Conservation (phyloP, 2,888 invertebrate genomes). For the Cremastinae sp. region DNA sequence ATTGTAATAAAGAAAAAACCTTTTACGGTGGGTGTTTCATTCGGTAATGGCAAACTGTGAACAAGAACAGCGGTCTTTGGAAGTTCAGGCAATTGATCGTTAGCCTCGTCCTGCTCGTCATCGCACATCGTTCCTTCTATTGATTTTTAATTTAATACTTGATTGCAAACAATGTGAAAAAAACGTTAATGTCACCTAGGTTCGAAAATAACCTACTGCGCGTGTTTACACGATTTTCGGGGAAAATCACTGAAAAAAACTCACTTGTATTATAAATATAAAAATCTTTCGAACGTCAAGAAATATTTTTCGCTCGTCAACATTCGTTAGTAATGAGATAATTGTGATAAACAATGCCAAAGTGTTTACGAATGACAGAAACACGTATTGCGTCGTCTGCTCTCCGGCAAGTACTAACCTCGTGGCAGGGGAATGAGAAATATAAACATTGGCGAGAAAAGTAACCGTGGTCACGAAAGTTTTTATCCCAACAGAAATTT, state of each 20-base stretch:
- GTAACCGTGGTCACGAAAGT: background rate
- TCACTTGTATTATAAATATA: background rate
- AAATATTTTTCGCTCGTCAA: conserved; percentile 19
- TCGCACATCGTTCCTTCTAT: conserved; percentile 52
- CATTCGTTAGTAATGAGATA: conserved; percentile 1
- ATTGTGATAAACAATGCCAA: conserved; percentile 17
- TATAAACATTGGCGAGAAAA: background rate
- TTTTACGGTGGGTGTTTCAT: conserved; percentile 85
- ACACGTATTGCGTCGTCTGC: conserved; percentile 41
- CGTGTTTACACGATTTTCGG: background rate
- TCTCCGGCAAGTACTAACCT: conserved; percentile 3
- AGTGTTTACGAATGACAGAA: conserved; percentile 32
- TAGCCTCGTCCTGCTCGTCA: conserved; percentile 62
- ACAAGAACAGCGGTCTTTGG: conserved; percentile 88
- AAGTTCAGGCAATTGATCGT: conserved; percentile 79
- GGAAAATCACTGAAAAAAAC: background rate
- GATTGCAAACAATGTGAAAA: conserved; percentile 15
- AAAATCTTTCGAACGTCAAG: background rate
- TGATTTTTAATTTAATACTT: conserved; percentile 51
- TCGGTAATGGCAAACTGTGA: conserved; percentile 86
- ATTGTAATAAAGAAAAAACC: conserved; percentile 73
- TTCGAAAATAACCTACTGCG: conserved; percentile 10
- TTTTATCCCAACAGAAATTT: no score
- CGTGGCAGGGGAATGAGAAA: background rate
- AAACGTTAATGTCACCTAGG: background rate